Base-by-base conservation (phyloP, 2,113 vertebrate genomes). In the Thymallus thymallus region DNA sequence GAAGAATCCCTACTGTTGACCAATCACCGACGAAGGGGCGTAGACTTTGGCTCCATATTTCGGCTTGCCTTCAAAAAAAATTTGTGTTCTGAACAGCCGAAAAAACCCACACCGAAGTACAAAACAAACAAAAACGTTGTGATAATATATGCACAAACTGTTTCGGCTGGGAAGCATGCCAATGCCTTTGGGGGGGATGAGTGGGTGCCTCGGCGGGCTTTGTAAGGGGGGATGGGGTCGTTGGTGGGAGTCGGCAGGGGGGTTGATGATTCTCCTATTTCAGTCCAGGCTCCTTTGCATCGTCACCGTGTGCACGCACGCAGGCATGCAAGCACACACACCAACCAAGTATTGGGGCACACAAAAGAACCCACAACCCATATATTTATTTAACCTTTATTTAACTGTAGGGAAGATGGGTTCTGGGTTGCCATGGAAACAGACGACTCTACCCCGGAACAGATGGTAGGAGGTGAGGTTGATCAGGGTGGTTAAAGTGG, bases 401-500 rank as follows among this genome's bases (percentile, higher is more conserved):
- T n/a, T n/a, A n/a, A n/a, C n/a, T n/a, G n/a, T n/a, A 22, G 56
- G 56, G 14, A 18, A 51, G 48, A 60, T n/a, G 56, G 56, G 56
- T 60, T 10, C 56, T 22, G 56, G n/a, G 56, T 23, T 60, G 56
- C 56, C 56, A 60, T 60, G 56, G 56, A 60, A 22, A 60, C 56
- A 22, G 56, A 1, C 2, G 6, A 4, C 18, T 22, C 6, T 22
- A 6, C 18, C 18, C 18, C 20, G 9, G 20, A 60, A 23, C 56
- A 60, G 56, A 60, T 60, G 56, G 56, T 60, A 22, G 56, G 56
- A 60, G 56, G 56, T 60, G 56, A 60, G 56, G 18, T n/a, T 22
- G 56, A 22, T 60, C n/a, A 22, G 56, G 56, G 16, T 55, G 56
- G 56, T 60, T 60, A 16, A 60, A 60, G 6, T 60, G 56, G n/a